Evolutionary conservation across 2,888 invertebrate species (phyloP), one percentile per base, ranked within the genome.

Genomic region (Athetis lepigone): DNA sequence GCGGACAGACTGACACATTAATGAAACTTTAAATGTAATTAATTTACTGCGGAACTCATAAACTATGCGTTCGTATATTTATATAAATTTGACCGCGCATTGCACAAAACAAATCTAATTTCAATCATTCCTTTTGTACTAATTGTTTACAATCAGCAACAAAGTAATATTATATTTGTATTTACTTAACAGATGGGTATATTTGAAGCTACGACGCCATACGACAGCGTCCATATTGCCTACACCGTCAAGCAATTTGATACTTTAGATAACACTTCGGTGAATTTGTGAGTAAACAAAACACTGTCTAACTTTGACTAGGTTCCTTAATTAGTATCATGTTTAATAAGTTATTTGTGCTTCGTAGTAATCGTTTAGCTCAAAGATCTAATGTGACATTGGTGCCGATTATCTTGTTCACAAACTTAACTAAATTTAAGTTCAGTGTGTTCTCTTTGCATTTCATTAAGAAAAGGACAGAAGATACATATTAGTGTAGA

Each of bases 171-270:
- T 13, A 4, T 33, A 13, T 29, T 11, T 11, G 19, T 54, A 16
- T 52, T 84, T 72, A 51, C n/a, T n/a, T n/a, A n/a, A n/a, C 83
- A 94, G 94, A 90, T 94, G 89, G 94, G 94, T 13, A 85, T 94
- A 75, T 95, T 94, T 61, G 80, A 86, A 79, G 87, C 77, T 0
- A 78, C 73, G 1, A 63, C 85, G 1, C 89, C 90, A 0, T 83
- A 76, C 43, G 72, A 88, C 23, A 81, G 89, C 2, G 62, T 79
- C 4, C 93, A 90, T 46, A 66, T 94, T 21, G 90, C 94, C 0
- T 92, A 88, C 67, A 90, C 86, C 33, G 88, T 94, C 2, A 90
- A 87, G 77, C 92, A 94, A 84, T 94, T 85, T 16, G 91, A 94
- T 40, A 67, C 83, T 18, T 25, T 86, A 63, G 80, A 74, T 73